Evolutionary conservation across 92 coral and sea anemone genomes (phyloP), one percentile per base, ranked within the genome.

Genomic region (Chrysogorgia sp.): DNA sequence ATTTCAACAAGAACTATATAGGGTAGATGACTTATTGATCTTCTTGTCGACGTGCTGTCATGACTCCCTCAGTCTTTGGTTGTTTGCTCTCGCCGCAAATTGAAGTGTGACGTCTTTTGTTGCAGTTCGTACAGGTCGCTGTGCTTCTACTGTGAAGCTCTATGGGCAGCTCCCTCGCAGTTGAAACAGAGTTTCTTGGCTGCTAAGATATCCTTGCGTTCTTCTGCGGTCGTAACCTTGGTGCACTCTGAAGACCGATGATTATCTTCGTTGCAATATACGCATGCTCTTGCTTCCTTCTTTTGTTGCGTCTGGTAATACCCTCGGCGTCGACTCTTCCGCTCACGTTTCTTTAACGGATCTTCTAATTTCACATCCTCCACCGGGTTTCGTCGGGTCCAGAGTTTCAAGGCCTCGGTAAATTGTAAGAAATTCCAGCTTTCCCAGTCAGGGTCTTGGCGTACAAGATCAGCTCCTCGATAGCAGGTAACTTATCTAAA

Each of bases 401-500:
- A 85, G 24, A 58, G 52, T 43, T 53, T 19, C 14, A 85, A 72
- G 13, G 85, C 85, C n/a, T 85, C 78, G 10, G 86, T 71, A 0
- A 81, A 58, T 49, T 85, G 56, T 33, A 32, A 28, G 40, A 74
- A 85, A 31, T 45, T 34, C 89, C 82, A 85, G 26, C 47, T 32
- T 26, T 85, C 71, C 89, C 85, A 85, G 20, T 72, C 63, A 34
- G 75, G 67, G 82, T 85, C 72, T 41, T 34, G 76, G 29, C 88
- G 65, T 12, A 69, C 75, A 14, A 79, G 58, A 80, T 85, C 83
- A 29, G n/a, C n/a, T 83, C 80, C 34, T 80, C 34, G 26, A 81
- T 81, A 0, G 89, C 89, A 30, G 89, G 75, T 61, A 80, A 32
- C 50, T 85, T 85, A 37, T 80, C 82, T 10, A 85, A 49, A 24